phyloP scores from a whole-genome alignment of 2,797 vertebrate genomes.

The Alca torda region DNA sequence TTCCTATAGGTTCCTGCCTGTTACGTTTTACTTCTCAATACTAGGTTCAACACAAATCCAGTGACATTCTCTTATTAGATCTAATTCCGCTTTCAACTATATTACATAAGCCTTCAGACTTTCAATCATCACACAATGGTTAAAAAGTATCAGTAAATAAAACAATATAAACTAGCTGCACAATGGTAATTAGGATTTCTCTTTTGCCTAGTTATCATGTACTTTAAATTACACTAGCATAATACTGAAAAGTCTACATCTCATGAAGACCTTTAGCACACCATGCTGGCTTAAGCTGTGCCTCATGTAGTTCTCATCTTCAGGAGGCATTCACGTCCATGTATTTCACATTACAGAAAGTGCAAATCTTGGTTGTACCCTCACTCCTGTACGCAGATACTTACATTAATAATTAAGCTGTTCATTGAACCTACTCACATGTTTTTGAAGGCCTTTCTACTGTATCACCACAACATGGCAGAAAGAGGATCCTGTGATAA shows the following conservation, averaged over 20 bases:
- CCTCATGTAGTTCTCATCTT: background rate
- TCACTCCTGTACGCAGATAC: background rate
- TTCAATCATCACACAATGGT: background rate
- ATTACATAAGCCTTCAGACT: background rate
- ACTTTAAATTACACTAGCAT: background rate
- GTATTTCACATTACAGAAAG: background rate
- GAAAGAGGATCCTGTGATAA: background rate
- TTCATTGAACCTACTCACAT: background rate
- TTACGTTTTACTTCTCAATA: background rate
- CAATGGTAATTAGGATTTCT: background rate
- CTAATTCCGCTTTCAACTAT: background rate
- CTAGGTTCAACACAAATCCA: background rate
- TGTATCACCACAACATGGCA: background rate
- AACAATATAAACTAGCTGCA: background rate
- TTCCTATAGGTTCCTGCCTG: background rate
- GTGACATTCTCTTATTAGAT: background rate
- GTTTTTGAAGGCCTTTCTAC: background rate
- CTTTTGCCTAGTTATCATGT: background rate
- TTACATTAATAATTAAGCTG: background rate
- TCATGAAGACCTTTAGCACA: background rate
- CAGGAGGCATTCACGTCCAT: background rate
- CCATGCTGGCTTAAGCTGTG: background rate
- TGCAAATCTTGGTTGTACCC: background rate
- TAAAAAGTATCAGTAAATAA: background rate
- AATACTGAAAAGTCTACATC: background rate